Base-by-base conservation (phyloP, 2,113 vertebrate species). In the Oceanodroma tethys region DNA sequence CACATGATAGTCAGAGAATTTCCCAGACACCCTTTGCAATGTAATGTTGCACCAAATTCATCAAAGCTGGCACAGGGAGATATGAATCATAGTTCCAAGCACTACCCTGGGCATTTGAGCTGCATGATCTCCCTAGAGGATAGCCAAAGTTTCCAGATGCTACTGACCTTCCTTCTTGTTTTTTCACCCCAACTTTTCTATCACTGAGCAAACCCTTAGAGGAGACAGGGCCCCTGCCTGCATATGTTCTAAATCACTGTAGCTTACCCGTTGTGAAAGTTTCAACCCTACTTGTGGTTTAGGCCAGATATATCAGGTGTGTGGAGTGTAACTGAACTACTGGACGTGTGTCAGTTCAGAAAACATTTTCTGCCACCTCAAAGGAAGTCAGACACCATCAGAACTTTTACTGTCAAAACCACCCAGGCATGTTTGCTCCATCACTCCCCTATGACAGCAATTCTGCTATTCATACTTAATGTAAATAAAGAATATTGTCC, bases 1-100 rank as follows among this genome's bases (percentile, higher is more conserved):
- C 94, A 97, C 95, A 97, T 97, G 96, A 95, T 95, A 97, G 93
- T 97, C 97, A 90, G 94, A 96, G 94, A 95, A 87, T 96, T 95
- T 94, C 93, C 94, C 93, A 97, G 95, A 97, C 93, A 95, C 84
- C 87, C 93, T 95, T 95, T 97, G 78, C 87, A 94, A 96, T 91
- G 78, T 95, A 95, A 75, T 90, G 71, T 94, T 96, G 86, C 91
- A 96, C 95, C 93, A 97, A 96, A 96, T 94, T 97, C 87, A 86
- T 96, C 89, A 95, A 96, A 96, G 84, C 93, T 91, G 84, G 90
- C 48, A 93, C 48, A 75, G 34, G 66, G 84, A 96, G 63, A 82
- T 67, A 87, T 73, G 94, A 96, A 95, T 89, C 62, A 29, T 75
- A 80, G 73, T 82, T 91, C 53, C 84, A 93, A 89, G n/a, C 32